phyloP scores from a whole-genome alignment of 2,113 vertebrate species.

The Chaenogobius annularis region DNA sequence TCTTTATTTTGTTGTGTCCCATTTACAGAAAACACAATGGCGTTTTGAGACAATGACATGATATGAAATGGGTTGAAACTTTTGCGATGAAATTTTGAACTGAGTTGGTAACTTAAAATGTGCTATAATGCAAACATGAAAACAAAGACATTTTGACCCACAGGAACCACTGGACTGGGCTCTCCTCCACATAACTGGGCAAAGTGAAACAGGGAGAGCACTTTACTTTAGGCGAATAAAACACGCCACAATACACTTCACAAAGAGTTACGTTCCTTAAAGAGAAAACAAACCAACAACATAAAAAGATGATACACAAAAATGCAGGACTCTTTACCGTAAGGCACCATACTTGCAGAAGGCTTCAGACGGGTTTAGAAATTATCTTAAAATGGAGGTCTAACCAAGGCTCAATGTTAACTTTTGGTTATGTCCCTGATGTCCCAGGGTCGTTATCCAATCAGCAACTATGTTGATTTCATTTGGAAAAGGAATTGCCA shows the following conservation, averaged over 20 bases:
- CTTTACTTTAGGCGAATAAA: slow-evolving; percentile 74
- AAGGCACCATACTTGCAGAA: slow-evolving; percentile 69
- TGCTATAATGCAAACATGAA: slow-evolving; percentile 72
- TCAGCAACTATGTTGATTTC: neutral
- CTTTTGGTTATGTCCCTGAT: neutral
- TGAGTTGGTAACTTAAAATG: slow-evolving; percentile 67
- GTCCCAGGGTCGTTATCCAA: neutral
- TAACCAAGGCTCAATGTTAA: no score
- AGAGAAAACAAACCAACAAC: slow-evolving; percentile 67
- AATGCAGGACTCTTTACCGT: slow-evolving; percentile 58
- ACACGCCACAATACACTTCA: slow-evolving; percentile 83
- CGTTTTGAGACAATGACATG: slow-evolving; percentile 62
- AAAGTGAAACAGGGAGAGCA: slow-evolving; percentile 59
- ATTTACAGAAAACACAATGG: slow-evolving; percentile 72
- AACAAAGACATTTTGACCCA: slow-evolving; percentile 61
- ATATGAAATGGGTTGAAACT: slow-evolving; percentile 54
- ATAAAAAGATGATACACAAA: slow-evolving; percentile 77
- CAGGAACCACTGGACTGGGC: slow-evolving; percentile 64
- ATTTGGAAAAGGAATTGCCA: neutral
- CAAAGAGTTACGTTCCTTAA: slow-evolving; percentile 69
- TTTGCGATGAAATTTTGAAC: slow-evolving; percentile 62
- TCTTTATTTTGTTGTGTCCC: slow-evolving; percentile 75
- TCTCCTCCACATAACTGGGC: slow-evolving; percentile 35
- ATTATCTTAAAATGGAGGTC: slow-evolving; percentile 27
- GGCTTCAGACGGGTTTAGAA: slow-evolving; percentile 66